phyloP scores from a whole-genome alignment of 2,113 vertebrate species.

The Pteruthius melanotis region DNA sequence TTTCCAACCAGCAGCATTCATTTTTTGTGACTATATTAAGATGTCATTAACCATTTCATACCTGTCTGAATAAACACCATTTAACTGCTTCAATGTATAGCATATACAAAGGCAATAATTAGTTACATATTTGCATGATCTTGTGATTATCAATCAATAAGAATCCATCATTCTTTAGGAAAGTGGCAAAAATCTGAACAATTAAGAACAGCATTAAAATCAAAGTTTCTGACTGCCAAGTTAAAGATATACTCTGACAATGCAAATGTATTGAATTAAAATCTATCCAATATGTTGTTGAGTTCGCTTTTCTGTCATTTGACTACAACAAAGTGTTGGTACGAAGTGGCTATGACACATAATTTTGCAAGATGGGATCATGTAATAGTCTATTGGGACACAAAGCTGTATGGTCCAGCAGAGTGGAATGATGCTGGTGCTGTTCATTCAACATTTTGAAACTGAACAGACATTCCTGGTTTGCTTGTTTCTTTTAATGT shows the following conservation, averaged over 20 bases:
- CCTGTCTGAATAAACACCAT: not conserved
- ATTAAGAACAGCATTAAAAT: not conserved
- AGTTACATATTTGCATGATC: not conserved
- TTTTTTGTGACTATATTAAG: not conserved
- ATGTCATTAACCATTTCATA: not conserved
- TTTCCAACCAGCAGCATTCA: not conserved
- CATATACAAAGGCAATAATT: not conserved
- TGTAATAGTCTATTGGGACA: not conserved
- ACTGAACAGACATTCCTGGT: not conserved
- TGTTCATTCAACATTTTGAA: not conserved
- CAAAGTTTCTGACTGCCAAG: not conserved
- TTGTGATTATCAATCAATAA: not conserved
- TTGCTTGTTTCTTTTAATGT: not conserved
- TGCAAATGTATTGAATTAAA: not conserved
- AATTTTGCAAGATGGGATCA: not conserved
- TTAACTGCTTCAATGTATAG: not conserved
- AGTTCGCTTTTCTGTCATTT: not conserved
- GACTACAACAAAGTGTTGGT: not conserved
- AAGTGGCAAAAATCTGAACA: not conserved
- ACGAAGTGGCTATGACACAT: not conserved
- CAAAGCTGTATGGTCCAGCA: not conserved
- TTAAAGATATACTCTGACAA: not conserved
- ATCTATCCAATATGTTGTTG: rapidly evolving
- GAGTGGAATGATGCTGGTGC: not conserved
- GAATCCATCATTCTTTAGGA: not conserved